Evolutionary conservation across 2,888 invertebrate species (phyloP).

Genomic region (Monochamus alternatus): DNA sequence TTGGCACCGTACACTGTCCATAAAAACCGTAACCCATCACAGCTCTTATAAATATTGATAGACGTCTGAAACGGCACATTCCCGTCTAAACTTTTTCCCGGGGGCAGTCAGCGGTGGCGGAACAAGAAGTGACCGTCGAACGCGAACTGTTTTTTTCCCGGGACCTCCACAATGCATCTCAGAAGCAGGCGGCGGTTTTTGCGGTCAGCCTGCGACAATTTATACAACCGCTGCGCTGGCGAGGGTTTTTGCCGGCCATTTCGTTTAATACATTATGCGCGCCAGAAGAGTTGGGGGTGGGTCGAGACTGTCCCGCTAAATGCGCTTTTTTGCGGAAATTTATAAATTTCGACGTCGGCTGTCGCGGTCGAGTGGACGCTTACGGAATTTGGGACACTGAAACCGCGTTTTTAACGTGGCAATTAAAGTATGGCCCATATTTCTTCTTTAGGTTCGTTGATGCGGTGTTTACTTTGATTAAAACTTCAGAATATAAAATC

Average conservation of each 20-base stretch:
- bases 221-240: slow-evolving; percentile 28
- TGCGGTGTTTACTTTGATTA: too few species aligned
- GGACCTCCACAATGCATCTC: slow-evolving; percentile 37
- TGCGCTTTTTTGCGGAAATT: background rate
- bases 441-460: background rate
- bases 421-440: background rate
- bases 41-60: slow-evolving; percentile 37
- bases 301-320: background rate
- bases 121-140: slow-evolving; percentile 40
- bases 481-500: too few species aligned
- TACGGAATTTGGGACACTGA: background rate
- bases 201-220: slow-evolving; percentile 32
- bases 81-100: slow-evolving; percentile 30
- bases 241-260: slow-evolving; percentile 28
- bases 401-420: background rate
- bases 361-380: background rate
- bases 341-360: background rate
- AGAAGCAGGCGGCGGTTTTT: slow-evolving; percentile 32
- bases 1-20: too few species aligned
- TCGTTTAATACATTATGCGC: slow-evolving; percentile 23
- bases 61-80: slow-evolving; percentile 30
- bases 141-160: slow-evolving; percentile 36
- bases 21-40: background rate
- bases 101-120: slow-evolving; percentile 1
- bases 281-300: background rate